Evolutionary conservation across 2,797 vertebrate genomes (phyloP).

Genomic region (Apogon hyalosoma): DNA sequence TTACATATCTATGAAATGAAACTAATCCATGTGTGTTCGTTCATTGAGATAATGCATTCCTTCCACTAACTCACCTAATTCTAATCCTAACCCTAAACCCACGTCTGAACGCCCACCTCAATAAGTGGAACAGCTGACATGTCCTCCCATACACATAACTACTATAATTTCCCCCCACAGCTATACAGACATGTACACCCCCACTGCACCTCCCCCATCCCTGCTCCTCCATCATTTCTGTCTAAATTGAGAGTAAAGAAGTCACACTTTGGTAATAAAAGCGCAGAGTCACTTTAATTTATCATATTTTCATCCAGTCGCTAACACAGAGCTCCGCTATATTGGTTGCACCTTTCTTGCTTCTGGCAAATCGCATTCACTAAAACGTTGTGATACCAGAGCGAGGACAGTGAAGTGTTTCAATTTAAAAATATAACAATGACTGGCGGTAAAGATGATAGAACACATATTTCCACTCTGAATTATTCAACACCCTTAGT

Average conservation of each 20-base stretch:
- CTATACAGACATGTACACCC: background rate
- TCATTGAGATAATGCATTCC: too few relatives aligned
- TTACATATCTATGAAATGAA: too few relatives aligned
- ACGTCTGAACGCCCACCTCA: too few relatives aligned
- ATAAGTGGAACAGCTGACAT: too few relatives aligned
- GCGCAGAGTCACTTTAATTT: background rate
- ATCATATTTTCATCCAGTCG: background rate
- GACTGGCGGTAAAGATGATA: background rate
- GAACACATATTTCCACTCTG: background rate
- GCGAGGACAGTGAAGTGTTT: background rate
- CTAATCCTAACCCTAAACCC: too few relatives aligned
- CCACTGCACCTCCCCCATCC: constrained; percentile 6
- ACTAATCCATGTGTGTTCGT: too few relatives aligned
- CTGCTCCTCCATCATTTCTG: constrained; percentile 15
- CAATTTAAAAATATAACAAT: background rate
- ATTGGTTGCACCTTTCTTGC: background rate
- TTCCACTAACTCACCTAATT: too few relatives aligned
- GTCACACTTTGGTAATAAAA: constrained; percentile 12
- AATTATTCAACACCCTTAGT: background rate
- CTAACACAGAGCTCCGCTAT: background rate
- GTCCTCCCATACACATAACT: too few relatives aligned
- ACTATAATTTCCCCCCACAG: too few relatives aligned
- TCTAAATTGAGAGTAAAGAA: constrained; percentile 26
- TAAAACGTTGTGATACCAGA: background rate
- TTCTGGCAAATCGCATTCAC: background rate